A percentile compares a stretch with the other conserved stretches of the same genome.
These are phyloP conservation scores for Acleris sparsana DNA, from an alignment of 2,888 invertebrate species.

Conservation along the genomic window DNA sequence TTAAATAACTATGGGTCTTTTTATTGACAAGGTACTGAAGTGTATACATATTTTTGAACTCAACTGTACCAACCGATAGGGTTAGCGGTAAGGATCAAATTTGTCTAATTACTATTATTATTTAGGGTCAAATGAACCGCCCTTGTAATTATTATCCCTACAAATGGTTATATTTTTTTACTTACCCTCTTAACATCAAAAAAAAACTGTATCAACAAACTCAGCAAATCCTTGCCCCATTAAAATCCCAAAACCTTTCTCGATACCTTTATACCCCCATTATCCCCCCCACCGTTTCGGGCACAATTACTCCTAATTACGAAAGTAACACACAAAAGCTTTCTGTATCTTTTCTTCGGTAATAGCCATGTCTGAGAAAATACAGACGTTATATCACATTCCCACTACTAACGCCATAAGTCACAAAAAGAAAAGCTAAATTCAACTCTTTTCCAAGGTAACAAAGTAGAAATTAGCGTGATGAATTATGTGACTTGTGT, in stretches of 20 bases:
- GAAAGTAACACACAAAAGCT: conserved; percentile 10
- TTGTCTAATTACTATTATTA: too few species aligned
- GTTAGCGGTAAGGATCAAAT: too few species aligned
- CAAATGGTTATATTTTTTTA: too few species aligned
- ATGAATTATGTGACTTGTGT: neutral
- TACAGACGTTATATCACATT: conserved; percentile 1
- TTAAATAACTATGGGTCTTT: too few species aligned
- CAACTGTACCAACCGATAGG: too few species aligned
- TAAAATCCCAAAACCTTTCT: neutral
- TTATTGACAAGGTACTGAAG: too few species aligned
- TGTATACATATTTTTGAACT: too few species aligned
- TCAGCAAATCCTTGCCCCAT: neutral
- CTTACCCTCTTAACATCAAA: too few species aligned
- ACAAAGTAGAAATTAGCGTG: too few species aligned
- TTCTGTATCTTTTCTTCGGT: conserved; percentile 9
- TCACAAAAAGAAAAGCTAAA: neutral
- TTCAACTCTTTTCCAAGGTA: neutral
- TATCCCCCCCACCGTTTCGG: neutral
- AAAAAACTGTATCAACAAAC: too few species aligned
- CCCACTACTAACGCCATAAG: neutral
- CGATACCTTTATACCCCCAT: neutral
- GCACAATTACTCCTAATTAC: conserved; percentile 13
- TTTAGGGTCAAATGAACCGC: too few species aligned
- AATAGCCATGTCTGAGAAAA: conserved; percentile 5
- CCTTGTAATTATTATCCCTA: too few species aligned